phyloP scores from a whole-genome alignment of 2,888 invertebrate genomes.

The Sceliomorpha sp. region DNA sequence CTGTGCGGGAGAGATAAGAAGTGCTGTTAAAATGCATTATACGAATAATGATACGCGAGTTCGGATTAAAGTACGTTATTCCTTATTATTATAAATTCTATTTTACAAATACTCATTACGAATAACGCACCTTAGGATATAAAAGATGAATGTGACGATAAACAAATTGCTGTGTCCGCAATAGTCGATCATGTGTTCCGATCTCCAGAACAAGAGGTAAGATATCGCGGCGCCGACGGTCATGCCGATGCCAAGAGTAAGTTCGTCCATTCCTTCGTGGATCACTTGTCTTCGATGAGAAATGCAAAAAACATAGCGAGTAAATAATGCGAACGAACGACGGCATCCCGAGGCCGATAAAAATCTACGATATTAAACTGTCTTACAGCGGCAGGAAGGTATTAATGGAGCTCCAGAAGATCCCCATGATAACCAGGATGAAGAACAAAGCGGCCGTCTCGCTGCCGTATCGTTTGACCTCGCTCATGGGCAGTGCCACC shows the following conservation, averaged over 20 bases:
- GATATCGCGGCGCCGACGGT: slow-evolving; percentile 87
- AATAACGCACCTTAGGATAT: slow-evolving; percentile 85
- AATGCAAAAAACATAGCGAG: no score
- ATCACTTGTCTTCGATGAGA: no score
- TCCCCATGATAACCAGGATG: slow-evolving; percentile 87
- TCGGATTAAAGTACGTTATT: no score
- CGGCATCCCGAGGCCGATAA: no score
- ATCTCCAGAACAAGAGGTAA: slow-evolving; percentile 87
- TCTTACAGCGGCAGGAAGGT: slow-evolving; percentile 89
- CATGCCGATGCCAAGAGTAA: slow-evolving; percentile 85
- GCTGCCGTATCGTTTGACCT: slow-evolving; percentile 87
- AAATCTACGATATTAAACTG: no score
- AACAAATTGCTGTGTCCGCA: slow-evolving; percentile 91
- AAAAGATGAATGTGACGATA: slow-evolving; percentile 90
- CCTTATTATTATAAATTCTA: no score
- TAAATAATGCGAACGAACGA: no score
- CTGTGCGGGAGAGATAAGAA: no score
- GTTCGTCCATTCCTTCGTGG: no score
- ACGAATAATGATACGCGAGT: no score
- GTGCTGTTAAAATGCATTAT: no score
- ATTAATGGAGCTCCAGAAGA: slow-evolving; percentile 90
- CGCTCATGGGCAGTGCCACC: slow-evolving; percentile 89
- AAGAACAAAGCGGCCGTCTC: slow-evolving; percentile 87
- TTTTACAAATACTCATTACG: no score
- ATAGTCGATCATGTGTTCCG: slow-evolving; percentile 91